These are phyloP conservation scores for Cottus gobio DNA, from an alignment of 2,113 vertebrate species.

Conservation along the genomic window DNA sequence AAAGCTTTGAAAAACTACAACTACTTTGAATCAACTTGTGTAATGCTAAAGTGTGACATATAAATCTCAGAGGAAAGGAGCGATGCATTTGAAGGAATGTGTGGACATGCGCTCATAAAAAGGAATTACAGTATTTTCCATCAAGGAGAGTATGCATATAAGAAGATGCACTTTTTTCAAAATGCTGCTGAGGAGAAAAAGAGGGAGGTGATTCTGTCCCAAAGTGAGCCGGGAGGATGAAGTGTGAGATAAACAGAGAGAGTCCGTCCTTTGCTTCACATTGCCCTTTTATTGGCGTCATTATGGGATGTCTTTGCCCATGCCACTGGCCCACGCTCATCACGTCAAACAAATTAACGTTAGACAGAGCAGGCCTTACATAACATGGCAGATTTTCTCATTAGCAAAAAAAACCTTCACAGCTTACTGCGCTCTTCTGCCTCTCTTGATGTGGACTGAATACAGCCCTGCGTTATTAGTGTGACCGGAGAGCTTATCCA, in stretches of 20 bases:
- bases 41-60: not conserved
- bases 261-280: slow-evolving; percentile 16
- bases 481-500: slow-evolving; percentile 53
- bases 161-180: not conserved
- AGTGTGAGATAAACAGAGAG: not conserved
- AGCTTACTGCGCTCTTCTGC: slow-evolving; percentile 39
- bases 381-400: slow-evolving; percentile 77
- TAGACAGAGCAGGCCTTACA: slow-evolving; percentile 71
- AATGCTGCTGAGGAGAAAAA: not conserved
- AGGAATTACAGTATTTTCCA: slow-evolving; percentile 9
- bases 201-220: not conserved
- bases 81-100: not conserved
- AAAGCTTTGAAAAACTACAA: not conserved
- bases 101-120: not conserved
- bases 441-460: slow-evolving; percentile 56
- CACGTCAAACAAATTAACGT: slow-evolving; percentile 73
- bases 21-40: not conserved
- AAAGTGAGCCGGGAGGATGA: not conserved
- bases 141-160: not conserved
- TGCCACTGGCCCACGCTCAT: slow-evolving; percentile 53
- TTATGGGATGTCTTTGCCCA: slow-evolving; percentile 29
- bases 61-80: not conserved
- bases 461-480: slow-evolving; percentile 59
- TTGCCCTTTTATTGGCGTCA: slow-evolving; percentile 43
- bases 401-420: slow-evolving; percentile 63